Base-by-base conservation (phyloP, 2,797 vertebrate genomes). In the Hylomyscus alleni region DNA sequence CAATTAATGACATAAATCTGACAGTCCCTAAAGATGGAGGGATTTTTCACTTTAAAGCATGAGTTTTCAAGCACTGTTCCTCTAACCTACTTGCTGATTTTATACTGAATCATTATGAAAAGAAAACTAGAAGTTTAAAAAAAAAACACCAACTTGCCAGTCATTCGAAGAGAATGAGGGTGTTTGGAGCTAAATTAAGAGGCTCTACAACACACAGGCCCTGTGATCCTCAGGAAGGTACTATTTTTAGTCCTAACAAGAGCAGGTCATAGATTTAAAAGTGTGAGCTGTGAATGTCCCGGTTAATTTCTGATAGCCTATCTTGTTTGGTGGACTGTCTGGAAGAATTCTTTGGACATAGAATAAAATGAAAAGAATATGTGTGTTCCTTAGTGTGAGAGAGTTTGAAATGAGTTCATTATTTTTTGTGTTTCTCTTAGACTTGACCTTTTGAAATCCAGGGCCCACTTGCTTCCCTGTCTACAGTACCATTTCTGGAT, bases 1-100 rank as follows among this genome's bases (percentile, higher is more conserved):
- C 90, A 94, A 94, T 83, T 73, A 40, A 91, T 69, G 89, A 95
- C 93, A 96, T 96, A 56, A 83, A 96, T 97, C 91, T 95, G 17
- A 93, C 91, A 96, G 90, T 26, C 77, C 95, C 96, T 85, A 15
- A 75, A 82, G 95, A 69, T 7, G 90, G 0, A 65, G 87, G 80
- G 10, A 90, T 37, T 83, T 89, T 77, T 97, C 65, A 97, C 65
- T 97, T 93, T 81, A 90, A 97, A 90, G 82, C 85, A 81, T 26
- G 72, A 26, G 37, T 19, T 95, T 95, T 89, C 37, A 56, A 93
- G 40, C 44, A 52, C 6, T 54, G 86, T 50, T 95, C 44, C 93
- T 67, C 69, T 96, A 95, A 95, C 95, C 94, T 96, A 65, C 26
- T 92, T 90, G 85, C 31, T 94, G 40, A 91, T 75, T 93, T 95